Conservation (phyloP, 2,888 invertebrate species). For the Kuschelorhynchus macadamiae region DNA sequence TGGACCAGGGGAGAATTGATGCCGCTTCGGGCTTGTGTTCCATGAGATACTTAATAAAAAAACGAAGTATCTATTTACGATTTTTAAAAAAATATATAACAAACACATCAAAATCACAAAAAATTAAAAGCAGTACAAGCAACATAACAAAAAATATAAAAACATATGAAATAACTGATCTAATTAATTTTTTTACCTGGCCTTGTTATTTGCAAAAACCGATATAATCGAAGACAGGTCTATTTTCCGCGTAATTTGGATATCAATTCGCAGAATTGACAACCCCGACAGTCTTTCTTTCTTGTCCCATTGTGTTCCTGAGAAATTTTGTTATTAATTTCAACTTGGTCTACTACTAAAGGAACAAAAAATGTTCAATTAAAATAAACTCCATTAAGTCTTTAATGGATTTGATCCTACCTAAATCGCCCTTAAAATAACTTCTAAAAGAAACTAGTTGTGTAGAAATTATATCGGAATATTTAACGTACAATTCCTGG, state of each 20-base stretch:
- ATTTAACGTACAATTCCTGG: slow-evolving; percentile 8
- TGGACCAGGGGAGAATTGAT: too few relatives aligned
- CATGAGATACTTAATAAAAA: too few relatives aligned
- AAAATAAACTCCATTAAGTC: slow-evolving; percentile 11
- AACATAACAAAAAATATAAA: too few relatives aligned
- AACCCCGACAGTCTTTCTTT: slow-evolving; percentile 10
- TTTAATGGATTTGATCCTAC: background rate
- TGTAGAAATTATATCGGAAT: slow-evolving; percentile 13
- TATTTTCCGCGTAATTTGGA: background rate
- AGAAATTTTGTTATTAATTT: background rate
- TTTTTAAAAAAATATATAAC: too few relatives aligned
- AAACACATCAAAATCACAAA: too few relatives aligned
- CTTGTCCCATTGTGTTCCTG: slow-evolving; percentile 3
- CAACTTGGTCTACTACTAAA: slow-evolving; percentile 9
- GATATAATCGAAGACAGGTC: background rate
- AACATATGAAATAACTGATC: too few relatives aligned
- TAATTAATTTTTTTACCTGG: background rate
- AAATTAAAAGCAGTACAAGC: too few relatives aligned
- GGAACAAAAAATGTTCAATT: slow-evolving; percentile 4
- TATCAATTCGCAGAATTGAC: too few relatives aligned
- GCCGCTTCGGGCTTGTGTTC: too few relatives aligned
- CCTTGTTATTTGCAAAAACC: background rate
- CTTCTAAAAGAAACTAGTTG: background rate
- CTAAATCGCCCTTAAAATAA: background rate
- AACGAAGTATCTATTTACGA: too few relatives aligned